Conservation (phyloP, 2,113 vertebrate species). For the Scomber colias region DNA sequence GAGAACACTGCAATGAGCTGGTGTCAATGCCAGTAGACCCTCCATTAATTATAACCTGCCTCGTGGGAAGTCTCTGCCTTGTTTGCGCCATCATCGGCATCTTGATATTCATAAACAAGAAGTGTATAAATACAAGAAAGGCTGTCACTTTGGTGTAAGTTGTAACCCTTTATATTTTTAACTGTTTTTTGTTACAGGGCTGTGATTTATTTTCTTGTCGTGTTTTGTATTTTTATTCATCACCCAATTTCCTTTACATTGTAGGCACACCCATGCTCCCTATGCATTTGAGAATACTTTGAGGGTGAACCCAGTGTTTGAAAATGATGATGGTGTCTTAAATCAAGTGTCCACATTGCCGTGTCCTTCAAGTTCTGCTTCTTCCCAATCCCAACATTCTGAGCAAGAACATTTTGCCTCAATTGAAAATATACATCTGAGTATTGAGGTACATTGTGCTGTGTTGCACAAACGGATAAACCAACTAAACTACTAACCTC, state of each 20-base stretch:
- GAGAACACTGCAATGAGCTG: constrained; percentile 87
- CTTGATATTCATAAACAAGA: constrained; percentile 87
- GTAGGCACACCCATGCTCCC: constrained; percentile 83
- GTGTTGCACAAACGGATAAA: constrained; percentile 42
- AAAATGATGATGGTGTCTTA: constrained; percentile 84
- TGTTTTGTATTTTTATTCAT: constrained; percentile 49
- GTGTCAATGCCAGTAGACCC: constrained; percentile 83
- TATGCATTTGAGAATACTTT: constrained; percentile 84
- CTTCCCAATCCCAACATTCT: constrained; percentile 79
- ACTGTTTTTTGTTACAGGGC: background rate
- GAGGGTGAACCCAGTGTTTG: constrained; percentile 88
- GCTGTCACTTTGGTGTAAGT: constrained; percentile 88
- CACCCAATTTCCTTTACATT: constrained; percentile 80
- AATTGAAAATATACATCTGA: constrained; percentile 82
- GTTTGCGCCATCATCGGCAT: constrained; percentile 83
- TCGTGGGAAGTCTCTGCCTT: constrained; percentile 85
- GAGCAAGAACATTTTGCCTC: constrained; percentile 80
- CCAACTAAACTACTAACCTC: constrained; percentile 59
- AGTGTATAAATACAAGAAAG: constrained; percentile 83
- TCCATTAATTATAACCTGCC: constrained; percentile 76
- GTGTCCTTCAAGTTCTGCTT: constrained; percentile 80
- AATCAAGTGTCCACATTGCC: constrained; percentile 81
- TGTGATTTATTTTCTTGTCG: background rate
- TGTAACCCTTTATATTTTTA: background rate
- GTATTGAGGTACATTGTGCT: constrained; percentile 83